A percentile compares a stretch with the other conserved stretches of the same genome.
These are phyloP conservation scores for Prunella fulvescens DNA, from an alignment of 2,113 vertebrate genomes.

Conservation along the genomic window DNA sequence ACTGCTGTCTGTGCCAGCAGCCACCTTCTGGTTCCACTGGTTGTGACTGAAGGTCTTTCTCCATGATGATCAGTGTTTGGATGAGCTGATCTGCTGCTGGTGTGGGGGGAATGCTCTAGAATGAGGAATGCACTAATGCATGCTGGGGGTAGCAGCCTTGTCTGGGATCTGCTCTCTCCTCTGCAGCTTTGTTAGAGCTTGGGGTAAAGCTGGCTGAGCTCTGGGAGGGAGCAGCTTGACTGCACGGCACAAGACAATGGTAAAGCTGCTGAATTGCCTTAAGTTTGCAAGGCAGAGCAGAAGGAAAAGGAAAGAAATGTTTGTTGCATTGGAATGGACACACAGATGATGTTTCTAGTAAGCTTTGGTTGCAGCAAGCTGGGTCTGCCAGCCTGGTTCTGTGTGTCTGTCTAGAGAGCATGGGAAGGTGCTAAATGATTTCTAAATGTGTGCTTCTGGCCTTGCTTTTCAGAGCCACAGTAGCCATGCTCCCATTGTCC, in stretches of 20 bases:
- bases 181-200: not conserved
- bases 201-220: not conserved
- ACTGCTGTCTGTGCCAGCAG: not conserved
- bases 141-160: not conserved
- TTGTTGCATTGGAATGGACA: not conserved
- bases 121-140: not conserved
- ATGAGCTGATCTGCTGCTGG: not conserved
- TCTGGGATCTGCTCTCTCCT: not conserved
- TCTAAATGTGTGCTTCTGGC: not conserved
- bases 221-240: not conserved
- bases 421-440: not conserved
- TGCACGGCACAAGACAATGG: not conserved
- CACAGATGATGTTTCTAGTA: not conserved
- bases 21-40: not conserved
- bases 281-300: not conserved
- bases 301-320: not conserved
- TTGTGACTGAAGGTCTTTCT: not conserved
- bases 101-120: not conserved
- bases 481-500: conserved; percentile 60
- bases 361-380: not conserved
- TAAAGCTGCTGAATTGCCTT: not conserved
- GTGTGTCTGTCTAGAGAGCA: not conserved
- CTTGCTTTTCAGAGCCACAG: conserved; percentile 66
- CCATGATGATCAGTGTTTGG: not conserved
- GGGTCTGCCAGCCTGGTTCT: not conserved